A percentile compares a stretch with the other conserved stretches of the same genome.
Conservation (phyloP, 1,140 invertebrate genomes). For the Leptestheria dahalacensis region DNA sequence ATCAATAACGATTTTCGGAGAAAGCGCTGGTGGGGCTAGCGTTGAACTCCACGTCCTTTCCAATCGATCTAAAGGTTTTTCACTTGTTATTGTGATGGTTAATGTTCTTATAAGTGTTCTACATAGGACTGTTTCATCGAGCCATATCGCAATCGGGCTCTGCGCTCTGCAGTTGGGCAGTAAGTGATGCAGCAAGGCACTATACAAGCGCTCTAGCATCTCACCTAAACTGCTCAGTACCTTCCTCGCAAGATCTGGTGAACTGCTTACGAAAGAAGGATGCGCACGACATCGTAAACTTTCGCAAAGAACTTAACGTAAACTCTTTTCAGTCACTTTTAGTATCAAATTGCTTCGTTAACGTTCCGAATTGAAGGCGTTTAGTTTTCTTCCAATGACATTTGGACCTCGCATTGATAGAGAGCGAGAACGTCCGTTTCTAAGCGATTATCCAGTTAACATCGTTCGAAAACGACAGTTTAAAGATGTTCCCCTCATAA, state of each 20-base stretch:
- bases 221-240: constrained; percentile 38
- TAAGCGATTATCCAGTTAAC: constrained; percentile 40
- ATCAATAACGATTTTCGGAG: constrained; percentile 6
- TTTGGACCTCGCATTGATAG: constrained; percentile 13
- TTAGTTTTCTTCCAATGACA: constrained; percentile 8
- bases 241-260: constrained; percentile 38
- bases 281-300: constrained; percentile 29
- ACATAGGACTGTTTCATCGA: constrained; percentile 51
- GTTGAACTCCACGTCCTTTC: constrained; percentile 19
- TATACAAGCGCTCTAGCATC: constrained; percentile 45
- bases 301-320: neutral
- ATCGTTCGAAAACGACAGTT: constrained; percentile 40
- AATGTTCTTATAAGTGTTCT: no score
- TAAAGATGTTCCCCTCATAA: constrained; percentile 44
- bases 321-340: neutral
- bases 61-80: constrained; percentile 8
- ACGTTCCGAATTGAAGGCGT: neutral
- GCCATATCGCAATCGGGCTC: constrained; percentile 64
- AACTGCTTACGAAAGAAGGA: constrained; percentile 41
- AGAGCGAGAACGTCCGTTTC: constrained; percentile 39
- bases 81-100: neutral
- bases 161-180: constrained; percentile 56
- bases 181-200: constrained; percentile 40
- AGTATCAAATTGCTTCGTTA: neutral
- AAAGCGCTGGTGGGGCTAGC: constrained; percentile 25